Percentiles rank a stretch among this genome's conserved stretches.
Conservation (phyloP, 2,797 vertebrate genomes). For the Limosa lapponica region DNA sequence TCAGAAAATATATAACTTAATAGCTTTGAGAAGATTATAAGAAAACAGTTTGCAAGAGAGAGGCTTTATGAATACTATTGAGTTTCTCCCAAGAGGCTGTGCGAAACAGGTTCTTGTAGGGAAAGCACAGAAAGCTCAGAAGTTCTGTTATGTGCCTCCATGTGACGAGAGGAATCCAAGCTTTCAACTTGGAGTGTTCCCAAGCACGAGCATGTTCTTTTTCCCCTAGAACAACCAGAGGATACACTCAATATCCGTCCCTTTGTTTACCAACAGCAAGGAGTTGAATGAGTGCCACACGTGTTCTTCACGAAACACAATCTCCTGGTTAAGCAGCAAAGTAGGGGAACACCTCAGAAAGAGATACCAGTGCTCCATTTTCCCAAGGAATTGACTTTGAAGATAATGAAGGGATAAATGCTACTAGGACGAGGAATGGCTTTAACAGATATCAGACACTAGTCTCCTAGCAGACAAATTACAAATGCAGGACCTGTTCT, state of each 20-base stretch:
- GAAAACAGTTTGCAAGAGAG: neutral
- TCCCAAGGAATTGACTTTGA: neutral
- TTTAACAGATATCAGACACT: neutral
- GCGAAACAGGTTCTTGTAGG: neutral
- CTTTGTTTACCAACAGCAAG: neutral
- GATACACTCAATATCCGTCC: neutral
- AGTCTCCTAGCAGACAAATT: neutral
- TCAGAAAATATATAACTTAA: neutral
- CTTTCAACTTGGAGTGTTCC: neutral
- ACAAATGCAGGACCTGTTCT: neutral
- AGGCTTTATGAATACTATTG: neutral
- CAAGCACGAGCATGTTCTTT: neutral
- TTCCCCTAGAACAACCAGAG: neutral
- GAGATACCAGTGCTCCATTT: neutral
- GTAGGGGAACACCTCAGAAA: neutral
- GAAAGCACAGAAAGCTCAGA: neutral
- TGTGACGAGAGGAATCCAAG: neutral
- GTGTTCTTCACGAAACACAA: fast-evolving
- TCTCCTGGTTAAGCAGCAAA: neutral
- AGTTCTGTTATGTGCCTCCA: neutral
- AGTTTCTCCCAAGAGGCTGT: neutral
- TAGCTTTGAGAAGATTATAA: neutral
- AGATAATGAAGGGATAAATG: neutral
- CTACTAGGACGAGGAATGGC: neutral
- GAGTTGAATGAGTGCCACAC: neutral